phyloP scores from a whole-genome alignment of 2,888 invertebrate genomes.

The Acanthosepion pharaonis region DNA sequence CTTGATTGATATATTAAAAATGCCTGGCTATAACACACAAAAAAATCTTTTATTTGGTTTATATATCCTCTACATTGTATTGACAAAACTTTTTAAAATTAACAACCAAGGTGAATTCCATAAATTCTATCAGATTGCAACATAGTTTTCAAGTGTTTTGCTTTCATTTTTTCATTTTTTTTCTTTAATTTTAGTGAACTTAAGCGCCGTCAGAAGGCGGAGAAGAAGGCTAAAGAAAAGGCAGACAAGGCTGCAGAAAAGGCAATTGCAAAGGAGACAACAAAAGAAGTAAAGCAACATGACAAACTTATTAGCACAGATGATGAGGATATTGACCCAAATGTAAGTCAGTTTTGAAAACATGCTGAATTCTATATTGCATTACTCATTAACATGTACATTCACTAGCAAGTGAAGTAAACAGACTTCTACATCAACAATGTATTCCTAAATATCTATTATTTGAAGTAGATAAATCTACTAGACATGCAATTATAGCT shows the following conservation, averaged over 20 bases:
- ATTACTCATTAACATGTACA: too few relatives aligned
- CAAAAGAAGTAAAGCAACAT: slow-evolving; percentile 51
- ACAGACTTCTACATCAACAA: neutral
- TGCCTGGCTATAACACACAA: too few relatives aligned
- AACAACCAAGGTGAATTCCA: too few relatives aligned
- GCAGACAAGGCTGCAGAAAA: slow-evolving; percentile 80
- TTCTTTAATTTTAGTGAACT: slow-evolving; percentile 82
- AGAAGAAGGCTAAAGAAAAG: slow-evolving; percentile 94
- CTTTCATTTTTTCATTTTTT: neutral
- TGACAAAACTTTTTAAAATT: too few relatives aligned
- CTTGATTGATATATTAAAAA: too few relatives aligned
- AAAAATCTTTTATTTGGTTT: too few relatives aligned
- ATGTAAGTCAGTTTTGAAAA: slow-evolving; percentile 77
- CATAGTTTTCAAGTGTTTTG: neutral
- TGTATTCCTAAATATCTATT: too few relatives aligned
- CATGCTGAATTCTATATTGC: neutral
- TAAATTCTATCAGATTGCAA: neutral
- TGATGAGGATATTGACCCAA: slow-evolving; percentile 91
- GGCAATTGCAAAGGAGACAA: slow-evolving; percentile 57
- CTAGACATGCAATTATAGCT: too few relatives aligned
- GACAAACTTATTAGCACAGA: slow-evolving; percentile 54
- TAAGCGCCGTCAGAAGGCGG: slow-evolving; percentile 91
- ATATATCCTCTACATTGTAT: too few relatives aligned
- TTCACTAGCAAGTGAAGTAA: neutral
- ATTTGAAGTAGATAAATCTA: too few relatives aligned